Evolutionary conservation across 2,113 vertebrate genomes (phyloP).

Genomic region (Polypterus bichir): DNA sequence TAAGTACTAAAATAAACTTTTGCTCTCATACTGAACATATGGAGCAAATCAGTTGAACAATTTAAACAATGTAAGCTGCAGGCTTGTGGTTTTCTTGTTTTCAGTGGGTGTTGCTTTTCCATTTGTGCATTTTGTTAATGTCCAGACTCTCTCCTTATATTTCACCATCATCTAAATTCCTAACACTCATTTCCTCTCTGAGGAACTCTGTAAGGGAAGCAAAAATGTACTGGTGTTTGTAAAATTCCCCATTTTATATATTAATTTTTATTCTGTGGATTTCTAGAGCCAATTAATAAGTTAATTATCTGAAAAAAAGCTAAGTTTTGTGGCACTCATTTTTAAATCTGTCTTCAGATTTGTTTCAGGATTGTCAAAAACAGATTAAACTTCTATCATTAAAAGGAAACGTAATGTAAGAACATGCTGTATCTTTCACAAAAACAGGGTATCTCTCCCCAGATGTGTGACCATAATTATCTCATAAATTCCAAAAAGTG

Average conservation of each 20-base stretch:
- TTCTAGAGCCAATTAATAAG: constrained; percentile 17
- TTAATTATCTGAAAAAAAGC: constrained; percentile 10
- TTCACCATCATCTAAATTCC: constrained; percentile 18
- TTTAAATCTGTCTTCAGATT: constrained; percentile 27
- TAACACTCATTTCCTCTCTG: constrained; percentile 22
- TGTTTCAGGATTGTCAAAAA: constrained; percentile 53
- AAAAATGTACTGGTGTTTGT: background rate
- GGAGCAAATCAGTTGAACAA: constrained; percentile 10
- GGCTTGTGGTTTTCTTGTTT: constrained; percentile 9
- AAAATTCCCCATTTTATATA: no score
- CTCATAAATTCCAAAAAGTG: no score
- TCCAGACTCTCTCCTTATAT: constrained; percentile 18
- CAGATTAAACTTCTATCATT: constrained; percentile 60
- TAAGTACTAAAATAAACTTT: no score
- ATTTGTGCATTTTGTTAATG: constrained; percentile 2
- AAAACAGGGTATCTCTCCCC: no score
- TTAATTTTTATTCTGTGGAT: constrained; percentile 6
- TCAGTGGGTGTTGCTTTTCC: constrained; percentile 11
- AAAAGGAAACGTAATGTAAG: constrained; percentile 14
- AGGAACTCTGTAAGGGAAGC: constrained; percentile 21
- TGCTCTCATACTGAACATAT: constrained; percentile 16
- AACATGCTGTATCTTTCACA: no score
- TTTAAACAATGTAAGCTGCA: constrained; percentile 14
- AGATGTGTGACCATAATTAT: no score
- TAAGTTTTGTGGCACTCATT: constrained; percentile 16